Base-by-base conservation (phyloP, 2,888 invertebrate species). In the Auanema sp. region DNA sequence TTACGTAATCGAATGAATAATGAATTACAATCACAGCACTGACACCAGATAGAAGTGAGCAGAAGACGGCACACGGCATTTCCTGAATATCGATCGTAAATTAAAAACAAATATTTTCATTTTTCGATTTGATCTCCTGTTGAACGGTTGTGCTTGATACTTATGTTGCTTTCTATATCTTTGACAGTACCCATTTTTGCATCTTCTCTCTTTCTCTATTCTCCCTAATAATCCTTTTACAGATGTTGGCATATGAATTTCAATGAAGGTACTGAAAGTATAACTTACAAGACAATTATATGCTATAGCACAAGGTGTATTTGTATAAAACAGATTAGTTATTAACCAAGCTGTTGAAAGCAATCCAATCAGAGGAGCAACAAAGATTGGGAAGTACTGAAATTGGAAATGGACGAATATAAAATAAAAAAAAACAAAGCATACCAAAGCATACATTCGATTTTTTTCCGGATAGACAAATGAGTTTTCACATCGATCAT, bases 1-100 rank as follows among this genome's bases (percentile, higher is more conserved):
- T 55, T 14, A 66, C 56, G 44, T 71, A 72, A 53, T 78, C 72
- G 52, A 76, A 70, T n/a, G 74, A 74, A 63, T 78, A 80, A 63
- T 80, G 80, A 52, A 80, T 77, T 58, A 81, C 80, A 18, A 80
- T 77, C 1, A 80, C 80, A 11, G 78, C 77, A 53, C 75, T 71
- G 25, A 80, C 71, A 14, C 79, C 80, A 10, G 74, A 70, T 50
- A 78, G 51, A 14, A 80, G 61, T 2, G 78, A 78, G 50, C 71
- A 80, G 40, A 78, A 75, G 0, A 80, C 80, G 1, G 80, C 77
- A 8, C 75, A 74, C 14, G 79, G 79, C 79, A 80, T 79, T 60
- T 80, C 79, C 79, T 80, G 54, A 49, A 71, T 61, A 1, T 33
- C 8, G 33, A 33, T 33, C 33, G 33, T 24, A 52, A n/a, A 33